phyloP scores from a whole-genome alignment of 2,797 vertebrate genomes.

The Lepus townsendii region DNA sequence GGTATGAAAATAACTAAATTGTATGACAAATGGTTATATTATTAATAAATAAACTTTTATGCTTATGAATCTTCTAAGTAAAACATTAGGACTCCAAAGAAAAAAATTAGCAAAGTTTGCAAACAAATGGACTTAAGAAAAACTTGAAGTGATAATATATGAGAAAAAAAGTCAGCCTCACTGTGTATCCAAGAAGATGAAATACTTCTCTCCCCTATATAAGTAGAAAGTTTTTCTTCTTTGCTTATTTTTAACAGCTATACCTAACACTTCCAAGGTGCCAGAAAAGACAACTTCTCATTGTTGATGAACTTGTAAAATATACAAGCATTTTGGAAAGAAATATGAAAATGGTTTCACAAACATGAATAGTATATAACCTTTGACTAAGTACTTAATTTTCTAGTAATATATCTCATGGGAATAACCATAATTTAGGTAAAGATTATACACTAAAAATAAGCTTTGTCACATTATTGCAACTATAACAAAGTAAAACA shows the following conservation, averaged over 20 bases:
- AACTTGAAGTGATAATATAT: background rate
- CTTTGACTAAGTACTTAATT: background rate
- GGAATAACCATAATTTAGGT: background rate
- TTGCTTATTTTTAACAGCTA: background rate
- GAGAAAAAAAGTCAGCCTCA: background rate
- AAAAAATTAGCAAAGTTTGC: background rate
- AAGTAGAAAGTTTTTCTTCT: background rate
- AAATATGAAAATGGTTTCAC: conserved; percentile 28
- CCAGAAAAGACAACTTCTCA: background rate
- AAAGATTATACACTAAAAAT: background rate
- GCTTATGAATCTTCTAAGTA: background rate
- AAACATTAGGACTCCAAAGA: background rate
- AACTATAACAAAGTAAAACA: conserved; percentile 37
- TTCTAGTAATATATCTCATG: background rate
- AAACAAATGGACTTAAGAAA: background rate
- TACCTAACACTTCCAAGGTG: background rate
- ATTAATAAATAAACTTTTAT: conserved; percentile 6
- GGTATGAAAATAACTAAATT: background rate
- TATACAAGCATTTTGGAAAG: background rate
- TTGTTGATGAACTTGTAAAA: background rate
- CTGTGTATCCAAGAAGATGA: background rate
- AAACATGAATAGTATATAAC: background rate
- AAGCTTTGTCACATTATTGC: background rate
- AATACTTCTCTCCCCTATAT: background rate
- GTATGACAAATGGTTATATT: background rate